phyloP scores from a whole-genome alignment of 2,113 vertebrate species.

The Eptesicus fuscus region DNA sequence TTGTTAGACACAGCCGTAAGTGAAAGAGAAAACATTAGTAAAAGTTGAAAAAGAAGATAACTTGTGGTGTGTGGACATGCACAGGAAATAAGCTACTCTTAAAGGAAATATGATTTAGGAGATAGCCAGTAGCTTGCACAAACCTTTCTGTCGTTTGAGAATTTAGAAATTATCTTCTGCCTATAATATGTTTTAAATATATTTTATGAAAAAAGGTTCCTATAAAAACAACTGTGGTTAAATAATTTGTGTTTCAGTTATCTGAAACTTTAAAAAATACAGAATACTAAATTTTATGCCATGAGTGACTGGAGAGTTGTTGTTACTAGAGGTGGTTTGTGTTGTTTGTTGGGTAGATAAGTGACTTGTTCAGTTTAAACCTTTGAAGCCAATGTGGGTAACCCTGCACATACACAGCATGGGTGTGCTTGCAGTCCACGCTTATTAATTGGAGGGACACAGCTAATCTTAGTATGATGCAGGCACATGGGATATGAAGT shows the following conservation, averaged over 20 bases:
- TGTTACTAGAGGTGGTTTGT: background rate
- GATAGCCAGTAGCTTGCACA: conserved; percentile 63
- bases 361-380: conserved; percentile 9
- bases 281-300: background rate
- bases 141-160: conserved; percentile 53
- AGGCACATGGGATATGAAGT: conserved; percentile 2
- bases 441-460: background rate
- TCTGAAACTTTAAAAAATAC: background rate
- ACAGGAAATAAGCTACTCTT: conserved; percentile 69
- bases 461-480: background rate
- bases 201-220: conserved; percentile 39
- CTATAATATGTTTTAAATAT: background rate
- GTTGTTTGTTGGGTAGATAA: background rate
- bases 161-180: conserved; percentile 51
- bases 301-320: background rate
- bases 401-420: background rate
- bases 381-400: conserved; percentile 5
- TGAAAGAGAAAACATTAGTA: conserved; percentile 69
- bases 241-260: conserved; percentile 25
- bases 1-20: conserved; percentile 18
- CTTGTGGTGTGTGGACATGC: conserved; percentile 68
- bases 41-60: conserved; percentile 61
- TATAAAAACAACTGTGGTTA: background rate
- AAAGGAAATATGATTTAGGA: conserved; percentile 73
- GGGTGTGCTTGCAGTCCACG: background rate